A percentile compares a stretch with the other conserved stretches of the same genome.
Conservation (phyloP, 2,797 vertebrate species). For the Dipus sagitta region DNA sequence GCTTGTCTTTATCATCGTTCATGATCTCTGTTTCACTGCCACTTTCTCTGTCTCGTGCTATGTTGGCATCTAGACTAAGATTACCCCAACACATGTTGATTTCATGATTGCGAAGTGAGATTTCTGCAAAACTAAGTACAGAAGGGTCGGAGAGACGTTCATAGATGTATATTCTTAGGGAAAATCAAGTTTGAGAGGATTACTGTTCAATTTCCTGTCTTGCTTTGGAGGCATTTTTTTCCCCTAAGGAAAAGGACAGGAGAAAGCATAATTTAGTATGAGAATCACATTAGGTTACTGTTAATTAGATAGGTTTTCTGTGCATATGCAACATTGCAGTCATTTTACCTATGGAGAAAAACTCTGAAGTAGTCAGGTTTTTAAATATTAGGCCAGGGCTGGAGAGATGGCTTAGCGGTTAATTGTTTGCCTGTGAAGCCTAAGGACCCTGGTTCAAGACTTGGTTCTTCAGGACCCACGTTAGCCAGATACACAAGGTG, state of each 20-base stretch:
- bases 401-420: no score
- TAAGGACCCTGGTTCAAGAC: no score
- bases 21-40: background rate
- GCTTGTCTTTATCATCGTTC: background rate
- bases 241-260: background rate
- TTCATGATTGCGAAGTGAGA: background rate
- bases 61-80: background rate
- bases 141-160: background rate
- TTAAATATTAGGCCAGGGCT: conserved; percentile 32
- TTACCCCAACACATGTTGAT: background rate
- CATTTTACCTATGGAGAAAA: conserved; percentile 40
- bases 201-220: background rate
- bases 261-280: conserved; percentile 29
- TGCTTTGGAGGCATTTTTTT: background rate
- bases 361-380: background rate
- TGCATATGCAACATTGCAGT: conserved; percentile 33
- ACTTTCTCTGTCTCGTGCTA: background rate
- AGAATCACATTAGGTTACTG: background rate
- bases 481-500: no score
- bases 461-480: no score
- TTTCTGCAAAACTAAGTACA: conserved; percentile 3
- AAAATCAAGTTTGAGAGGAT: background rate
- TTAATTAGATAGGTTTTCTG: conserved; percentile 55
- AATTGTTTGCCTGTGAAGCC: no score
- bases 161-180: background rate